Percentiles rank a stretch among this genome's conserved stretches.
Conservation (phyloP, 2,888 invertebrate species). For the Euplexia lucipara region DNA sequence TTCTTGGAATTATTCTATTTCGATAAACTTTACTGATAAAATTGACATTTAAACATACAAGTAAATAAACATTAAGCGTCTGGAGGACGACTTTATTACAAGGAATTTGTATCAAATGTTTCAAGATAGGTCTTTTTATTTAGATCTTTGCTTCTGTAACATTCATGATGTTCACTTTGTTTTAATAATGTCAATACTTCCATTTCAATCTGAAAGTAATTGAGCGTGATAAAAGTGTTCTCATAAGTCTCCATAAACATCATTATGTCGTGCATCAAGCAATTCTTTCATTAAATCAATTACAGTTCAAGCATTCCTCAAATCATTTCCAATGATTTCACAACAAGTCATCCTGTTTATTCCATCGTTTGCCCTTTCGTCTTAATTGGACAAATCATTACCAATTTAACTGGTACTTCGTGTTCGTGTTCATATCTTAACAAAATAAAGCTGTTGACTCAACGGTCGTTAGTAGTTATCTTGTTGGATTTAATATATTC, state of each 20-base stretch:
- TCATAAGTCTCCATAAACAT: slow-evolving; percentile 44
- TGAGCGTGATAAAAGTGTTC: slow-evolving; percentile 37
- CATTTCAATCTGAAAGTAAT: slow-evolving; percentile 24
- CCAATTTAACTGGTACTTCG: slow-evolving; percentile 78
- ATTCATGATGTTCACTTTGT: not conserved
- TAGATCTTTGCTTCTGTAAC: not conserved
- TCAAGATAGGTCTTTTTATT: not conserved
- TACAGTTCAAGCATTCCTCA: slow-evolving; percentile 59
- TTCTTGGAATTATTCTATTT: slow-evolving; percentile 28
- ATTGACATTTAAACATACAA: slow-evolving; percentile 5
- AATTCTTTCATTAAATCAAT: slow-evolving; percentile 63
- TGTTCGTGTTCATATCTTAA: slow-evolving; percentile 77
- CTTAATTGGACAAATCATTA: slow-evolving; percentile 87
- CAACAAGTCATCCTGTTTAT: slow-evolving; percentile 71
- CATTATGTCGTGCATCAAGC: slow-evolving; percentile 53
- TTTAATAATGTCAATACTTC: not conserved
- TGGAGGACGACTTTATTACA: not conserved
- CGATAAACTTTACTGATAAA: slow-evolving; percentile 29
- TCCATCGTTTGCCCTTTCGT: slow-evolving; percentile 75
- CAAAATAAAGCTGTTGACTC: slow-evolving; percentile 78
- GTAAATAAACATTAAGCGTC: slow-evolving; percentile 1
- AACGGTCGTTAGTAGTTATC: slow-evolving; percentile 65
- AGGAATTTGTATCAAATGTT: not conserved
- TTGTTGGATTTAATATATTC: slow-evolving; percentile 51
- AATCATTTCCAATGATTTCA: slow-evolving; percentile 73